Evolutionary conservation across 2,888 invertebrate species (phyloP).

Genomic region (Diabrotica balteata): DNA sequence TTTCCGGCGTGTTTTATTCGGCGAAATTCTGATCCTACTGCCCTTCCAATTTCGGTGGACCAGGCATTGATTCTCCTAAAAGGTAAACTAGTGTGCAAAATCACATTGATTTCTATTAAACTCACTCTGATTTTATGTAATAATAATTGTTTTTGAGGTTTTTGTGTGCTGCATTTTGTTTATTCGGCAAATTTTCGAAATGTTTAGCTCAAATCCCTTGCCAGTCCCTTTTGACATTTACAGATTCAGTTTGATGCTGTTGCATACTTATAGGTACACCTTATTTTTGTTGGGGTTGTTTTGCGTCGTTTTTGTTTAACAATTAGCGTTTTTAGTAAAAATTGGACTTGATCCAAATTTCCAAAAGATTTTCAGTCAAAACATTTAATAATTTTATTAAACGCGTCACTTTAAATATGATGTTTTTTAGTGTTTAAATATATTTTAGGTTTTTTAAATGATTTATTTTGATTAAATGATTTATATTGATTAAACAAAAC

Average conservation of each 20-base stretch:
- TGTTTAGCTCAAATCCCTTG: background rate
- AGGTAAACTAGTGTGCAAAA: conserved; percentile 11
- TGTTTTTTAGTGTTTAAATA: too few species aligned
- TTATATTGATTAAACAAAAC: too few species aligned
- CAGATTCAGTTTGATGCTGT: conserved; percentile 16
- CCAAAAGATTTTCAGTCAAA: conserved; percentile 12
- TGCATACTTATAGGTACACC: conserved; percentile 7
- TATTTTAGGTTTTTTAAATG: too few species aligned
- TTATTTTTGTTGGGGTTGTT: conserved; percentile 2
- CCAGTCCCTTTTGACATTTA: conserved; percentile 24
- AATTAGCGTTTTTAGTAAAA: conserved; percentile 3
- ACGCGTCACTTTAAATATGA: too few species aligned
- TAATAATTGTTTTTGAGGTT: background rate
- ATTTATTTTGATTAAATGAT: too few species aligned
- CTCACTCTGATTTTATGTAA: background rate
- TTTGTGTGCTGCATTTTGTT: too few species aligned
- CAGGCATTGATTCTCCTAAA: conserved; percentile 19
- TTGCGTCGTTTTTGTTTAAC: background rate
- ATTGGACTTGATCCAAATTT: conserved; percentile 4
- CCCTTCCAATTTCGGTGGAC: conserved; percentile 21
- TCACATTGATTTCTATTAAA: conserved; percentile 1
- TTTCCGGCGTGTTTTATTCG: conserved; percentile 23
- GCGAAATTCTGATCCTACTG: conserved; percentile 21
- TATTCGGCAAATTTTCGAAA: too few species aligned
- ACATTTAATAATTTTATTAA: background rate